Evolutionary conservation across 1,140 invertebrate genomes (phyloP).

Genomic region (Spodoptera litura): DNA sequence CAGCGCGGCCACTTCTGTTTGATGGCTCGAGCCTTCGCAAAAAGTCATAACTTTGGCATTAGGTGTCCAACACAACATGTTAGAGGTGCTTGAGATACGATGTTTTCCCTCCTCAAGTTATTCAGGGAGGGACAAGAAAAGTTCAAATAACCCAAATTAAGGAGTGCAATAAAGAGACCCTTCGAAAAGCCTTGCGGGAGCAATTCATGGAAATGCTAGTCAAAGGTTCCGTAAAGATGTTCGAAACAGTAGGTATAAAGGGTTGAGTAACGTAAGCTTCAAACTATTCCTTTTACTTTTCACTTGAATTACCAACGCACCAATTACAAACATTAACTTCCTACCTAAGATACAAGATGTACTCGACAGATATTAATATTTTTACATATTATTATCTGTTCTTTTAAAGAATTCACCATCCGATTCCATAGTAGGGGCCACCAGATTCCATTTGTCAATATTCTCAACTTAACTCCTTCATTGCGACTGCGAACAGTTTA

Average conservation of each 20-base stretch:
- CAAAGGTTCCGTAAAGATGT: constrained; percentile 67
- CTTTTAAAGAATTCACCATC: too few relatives aligned
- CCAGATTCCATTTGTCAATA: too few relatives aligned
- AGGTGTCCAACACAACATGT: constrained; percentile 49
- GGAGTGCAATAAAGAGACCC: constrained; percentile 73
- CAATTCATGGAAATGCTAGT: constrained; percentile 75
- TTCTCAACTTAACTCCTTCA: too few relatives aligned
- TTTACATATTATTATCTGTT: too few relatives aligned
- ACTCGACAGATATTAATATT: too few relatives aligned
- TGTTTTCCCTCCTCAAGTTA: constrained; percentile 62
- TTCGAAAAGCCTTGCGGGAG: constrained; percentile 73
- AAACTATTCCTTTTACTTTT: background rate
- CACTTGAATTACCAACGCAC: background rate
- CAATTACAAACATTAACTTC: background rate
- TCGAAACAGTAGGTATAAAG: constrained; percentile 61
- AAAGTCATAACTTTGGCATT: constrained; percentile 55
- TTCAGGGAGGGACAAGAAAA: constrained; percentile 69
- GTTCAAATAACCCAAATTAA: constrained; percentile 78
- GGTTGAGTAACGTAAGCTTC: constrained; percentile 59
- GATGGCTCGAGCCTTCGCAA: background rate
- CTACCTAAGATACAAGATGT: too few relatives aligned
- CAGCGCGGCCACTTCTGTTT: background rate
- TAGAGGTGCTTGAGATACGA: constrained; percentile 56
- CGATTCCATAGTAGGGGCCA: too few relatives aligned
- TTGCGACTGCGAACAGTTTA: too few relatives aligned